Percentiles rank a stretch among this genome's conserved stretches.
Conservation (phyloP, 2,113 vertebrate genomes). For the Morone chrysops region DNA sequence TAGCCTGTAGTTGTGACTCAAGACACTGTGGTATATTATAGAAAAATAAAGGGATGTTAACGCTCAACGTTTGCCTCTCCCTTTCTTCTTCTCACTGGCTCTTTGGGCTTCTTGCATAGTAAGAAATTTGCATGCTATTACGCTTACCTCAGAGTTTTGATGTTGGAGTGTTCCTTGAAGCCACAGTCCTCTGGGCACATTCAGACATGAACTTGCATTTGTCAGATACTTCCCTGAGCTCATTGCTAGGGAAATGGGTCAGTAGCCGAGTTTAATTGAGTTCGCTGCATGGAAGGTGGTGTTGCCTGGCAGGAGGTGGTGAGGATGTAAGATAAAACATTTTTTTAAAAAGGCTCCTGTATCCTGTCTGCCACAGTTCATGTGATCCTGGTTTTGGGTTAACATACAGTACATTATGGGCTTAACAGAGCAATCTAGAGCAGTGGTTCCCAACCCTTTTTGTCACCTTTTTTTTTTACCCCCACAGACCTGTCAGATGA, state of each 20-base stretch:
- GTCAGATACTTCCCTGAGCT: conserved; percentile 68
- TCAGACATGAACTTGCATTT: conserved; percentile 69
- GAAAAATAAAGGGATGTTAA: conserved; percentile 19
- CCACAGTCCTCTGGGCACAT: conserved; percentile 64
- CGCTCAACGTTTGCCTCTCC: not conserved
- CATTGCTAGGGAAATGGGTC: conserved; percentile 74
- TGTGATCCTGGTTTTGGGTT: not conserved
- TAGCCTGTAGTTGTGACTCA: conserved; percentile 17
- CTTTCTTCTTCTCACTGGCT: not conserved
- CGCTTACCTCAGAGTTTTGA: conserved; percentile 55
- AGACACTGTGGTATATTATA: not conserved
- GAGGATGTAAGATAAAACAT: conserved; percentile 26
- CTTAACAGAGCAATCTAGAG: not conserved
- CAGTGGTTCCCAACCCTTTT: too few relatives aligned
- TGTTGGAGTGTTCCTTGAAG: conserved; percentile 62
- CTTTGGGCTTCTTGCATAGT: conserved; percentile 21
- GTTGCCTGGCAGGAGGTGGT: conserved; percentile 34
- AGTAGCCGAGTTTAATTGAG: conserved; percentile 72
- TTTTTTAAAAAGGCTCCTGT: not conserved
- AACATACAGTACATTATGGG: not conserved
- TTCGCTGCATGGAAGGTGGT: conserved; percentile 49
- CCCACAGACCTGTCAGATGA: too few relatives aligned
- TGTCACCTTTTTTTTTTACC: too few relatives aligned
- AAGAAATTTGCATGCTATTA: conserved; percentile 47
- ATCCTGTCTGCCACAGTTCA: conserved; percentile 5